Conservation (phyloP, 2,113 vertebrate species). For the Bos indicus region DNA sequence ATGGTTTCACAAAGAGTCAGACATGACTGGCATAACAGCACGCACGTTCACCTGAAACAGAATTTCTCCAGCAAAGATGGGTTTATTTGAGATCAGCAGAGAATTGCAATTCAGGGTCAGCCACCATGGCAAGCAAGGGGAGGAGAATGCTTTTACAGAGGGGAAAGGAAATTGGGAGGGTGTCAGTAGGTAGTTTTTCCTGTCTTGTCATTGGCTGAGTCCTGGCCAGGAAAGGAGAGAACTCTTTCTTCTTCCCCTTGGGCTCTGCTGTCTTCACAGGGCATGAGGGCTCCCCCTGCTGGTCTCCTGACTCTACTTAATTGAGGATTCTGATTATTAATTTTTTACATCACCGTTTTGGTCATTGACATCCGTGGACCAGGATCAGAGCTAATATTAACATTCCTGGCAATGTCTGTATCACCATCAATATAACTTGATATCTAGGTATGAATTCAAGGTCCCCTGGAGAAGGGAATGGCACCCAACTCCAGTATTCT, state of each 20-base stretch:
- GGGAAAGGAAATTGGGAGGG: not conserved
- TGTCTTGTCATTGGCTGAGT: not conserved
- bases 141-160: not conserved
- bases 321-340: not conserved
- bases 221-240: not conserved
- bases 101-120: not conserved
- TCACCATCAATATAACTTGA: not conserved
- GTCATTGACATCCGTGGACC: not conserved
- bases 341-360: not conserved
- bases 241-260: not conserved
- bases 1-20: not conserved
- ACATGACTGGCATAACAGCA: not conserved
- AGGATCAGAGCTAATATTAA: not conserved
- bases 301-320: not conserved
- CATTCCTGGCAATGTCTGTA: not conserved
- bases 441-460: not conserved
- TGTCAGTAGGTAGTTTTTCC: not conserved
- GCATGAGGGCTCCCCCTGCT: not conserved
- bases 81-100: not conserved
- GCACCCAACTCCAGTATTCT: not conserved
- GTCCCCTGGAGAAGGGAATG: not conserved
- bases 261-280: not conserved
- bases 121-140: not conserved
- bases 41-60: not conserved
- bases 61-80: not conserved